These are phyloP conservation scores for Camponotus vicinus DNA, from an alignment of 1,140 invertebrate species.

Conservation along the genomic window DNA sequence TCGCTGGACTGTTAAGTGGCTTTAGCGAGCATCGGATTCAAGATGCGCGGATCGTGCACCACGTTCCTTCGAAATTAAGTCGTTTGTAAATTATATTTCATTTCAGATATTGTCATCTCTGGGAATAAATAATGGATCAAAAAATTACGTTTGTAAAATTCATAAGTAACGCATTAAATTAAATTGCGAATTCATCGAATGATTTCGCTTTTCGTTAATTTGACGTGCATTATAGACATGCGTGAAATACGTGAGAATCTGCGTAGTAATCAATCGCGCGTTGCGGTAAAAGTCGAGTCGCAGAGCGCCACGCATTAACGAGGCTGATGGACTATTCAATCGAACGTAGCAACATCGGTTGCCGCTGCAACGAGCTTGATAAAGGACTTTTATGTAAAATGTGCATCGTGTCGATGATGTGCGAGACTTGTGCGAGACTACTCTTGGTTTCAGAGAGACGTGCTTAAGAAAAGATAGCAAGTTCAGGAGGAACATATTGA, in stretches of 20 bases:
- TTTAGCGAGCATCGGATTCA: conserved; percentile 35
- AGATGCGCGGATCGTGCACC: not conserved
- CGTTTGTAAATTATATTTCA: not conserved
- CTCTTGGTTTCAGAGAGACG: not conserved
- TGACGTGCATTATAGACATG: not conserved
- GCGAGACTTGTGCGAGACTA: not conserved
- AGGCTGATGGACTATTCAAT: conserved; percentile 58
- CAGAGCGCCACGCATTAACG: conserved; percentile 34
- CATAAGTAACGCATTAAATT: not conserved
- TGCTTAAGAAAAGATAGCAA: conserved; percentile 34
- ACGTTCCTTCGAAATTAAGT: not conserved
- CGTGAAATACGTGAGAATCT: conserved; percentile 23
- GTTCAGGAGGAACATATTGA: conserved; percentile 52
- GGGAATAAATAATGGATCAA: not conserved
- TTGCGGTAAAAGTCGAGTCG: conserved; percentile 34
- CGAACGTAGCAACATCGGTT: conserved; percentile 23
- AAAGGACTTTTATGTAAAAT: conserved; percentile 52
- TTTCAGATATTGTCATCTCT: not conserved
- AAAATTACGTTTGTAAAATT: not conserved
- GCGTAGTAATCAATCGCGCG: conserved; percentile 32
- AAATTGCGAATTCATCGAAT: not conserved
- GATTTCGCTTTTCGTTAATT: conserved; percentile 20
- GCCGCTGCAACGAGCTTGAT: conserved; percentile 33
- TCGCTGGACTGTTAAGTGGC: conserved; percentile 48
- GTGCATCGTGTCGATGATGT: not conserved